phyloP scores from a whole-genome alignment of 2,888 invertebrate genomes.

The Euzetes globulus region DNA sequence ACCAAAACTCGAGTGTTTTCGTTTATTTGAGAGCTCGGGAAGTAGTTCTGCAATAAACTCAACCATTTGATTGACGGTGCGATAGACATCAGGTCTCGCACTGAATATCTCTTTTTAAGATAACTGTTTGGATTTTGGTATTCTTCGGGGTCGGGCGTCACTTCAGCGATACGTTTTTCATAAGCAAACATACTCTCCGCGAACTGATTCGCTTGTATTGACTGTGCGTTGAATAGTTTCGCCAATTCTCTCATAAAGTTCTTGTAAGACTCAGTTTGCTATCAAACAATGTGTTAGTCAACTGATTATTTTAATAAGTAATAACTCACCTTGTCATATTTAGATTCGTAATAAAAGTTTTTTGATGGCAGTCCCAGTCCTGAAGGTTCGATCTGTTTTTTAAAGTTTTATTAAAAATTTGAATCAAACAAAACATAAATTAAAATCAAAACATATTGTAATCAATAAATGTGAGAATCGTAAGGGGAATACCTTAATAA shows the following conservation, averaged over 20 bases:
- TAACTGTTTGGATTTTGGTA: constrained; percentile 20
- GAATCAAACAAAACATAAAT: not conserved
- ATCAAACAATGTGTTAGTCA: constrained; percentile 37
- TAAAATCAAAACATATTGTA: no score
- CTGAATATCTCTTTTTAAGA: constrained; percentile 33
- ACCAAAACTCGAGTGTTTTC: constrained; percentile 54
- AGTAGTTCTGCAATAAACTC: constrained; percentile 50
- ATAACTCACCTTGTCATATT: constrained; percentile 49
- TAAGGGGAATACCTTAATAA: constrained; percentile 49
- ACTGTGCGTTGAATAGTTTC: constrained; percentile 50
- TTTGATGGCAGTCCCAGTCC: constrained; percentile 54
- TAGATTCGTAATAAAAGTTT: constrained; percentile 51
- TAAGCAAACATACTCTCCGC: constrained; percentile 54
- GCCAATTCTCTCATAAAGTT: constrained; percentile 52
- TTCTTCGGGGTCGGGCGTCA: constrained; percentile 47
- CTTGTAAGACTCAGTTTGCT: constrained; percentile 53
- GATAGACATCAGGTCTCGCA: constrained; percentile 28
- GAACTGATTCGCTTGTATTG: constrained; percentile 51
- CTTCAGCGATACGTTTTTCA: constrained; percentile 54
- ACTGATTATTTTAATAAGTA: not conserved
- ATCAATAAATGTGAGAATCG: no score
- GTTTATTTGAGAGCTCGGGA: constrained; percentile 50
- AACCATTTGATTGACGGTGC: constrained; percentile 40
- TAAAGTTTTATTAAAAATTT: no score
- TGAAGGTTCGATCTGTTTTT: constrained; percentile 51